Base-by-base conservation (phyloP, 1,140 invertebrate genomes). In the Octopus bimaculoides region DNA sequence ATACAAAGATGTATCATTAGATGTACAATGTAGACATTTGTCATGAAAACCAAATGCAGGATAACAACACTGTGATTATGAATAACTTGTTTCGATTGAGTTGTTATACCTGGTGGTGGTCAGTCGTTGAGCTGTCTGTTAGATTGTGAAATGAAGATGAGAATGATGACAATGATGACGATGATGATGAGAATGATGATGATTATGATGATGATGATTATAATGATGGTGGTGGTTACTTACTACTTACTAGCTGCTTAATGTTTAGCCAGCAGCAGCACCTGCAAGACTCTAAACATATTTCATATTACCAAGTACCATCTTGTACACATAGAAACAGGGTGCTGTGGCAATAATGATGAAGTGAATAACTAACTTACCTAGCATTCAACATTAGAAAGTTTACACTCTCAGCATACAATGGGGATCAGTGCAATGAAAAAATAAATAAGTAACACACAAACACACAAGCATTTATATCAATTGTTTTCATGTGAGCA, bases 21-120 rank as follows among this genome's bases (percentile, higher is more conserved):
- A 71, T 71, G 66, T 71, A 71, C 66, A 71, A 71, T 71, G 66
- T 20, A 71, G 66, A 71, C 66, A 71, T 71, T 4, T 71, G 66
- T 71, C 66, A 71, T 71, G 66, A 71, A 41, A 71, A 71, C 66
- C 66, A 71, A 14, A 71, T n/a, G 66, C 66, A 71, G 66, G 66
- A 71, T 71, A 71, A 71, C 66, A 71, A 20, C 26, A 20, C 26
- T 71, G 66, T 71, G 66, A 71, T 71, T 20, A 71, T n/a, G 26
- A 71, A 71, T 20, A n/a, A 71, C 66, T 71, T 71, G 66, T 20
- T 71, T 14, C 17, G 66, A n/a, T n/a, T 71, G 14, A 71, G 66
- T 71, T 71, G 66, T 71, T 71, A 71, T 71, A 5, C 66, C 66
- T 71, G 66, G 26, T 20, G 66, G 26, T 71, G 66, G 26, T 41